A percentile compares a stretch with the other conserved stretches of the same genome.
Conservation (phyloP, 2,113 vertebrate species). For the Typhlomys cinereus region DNA sequence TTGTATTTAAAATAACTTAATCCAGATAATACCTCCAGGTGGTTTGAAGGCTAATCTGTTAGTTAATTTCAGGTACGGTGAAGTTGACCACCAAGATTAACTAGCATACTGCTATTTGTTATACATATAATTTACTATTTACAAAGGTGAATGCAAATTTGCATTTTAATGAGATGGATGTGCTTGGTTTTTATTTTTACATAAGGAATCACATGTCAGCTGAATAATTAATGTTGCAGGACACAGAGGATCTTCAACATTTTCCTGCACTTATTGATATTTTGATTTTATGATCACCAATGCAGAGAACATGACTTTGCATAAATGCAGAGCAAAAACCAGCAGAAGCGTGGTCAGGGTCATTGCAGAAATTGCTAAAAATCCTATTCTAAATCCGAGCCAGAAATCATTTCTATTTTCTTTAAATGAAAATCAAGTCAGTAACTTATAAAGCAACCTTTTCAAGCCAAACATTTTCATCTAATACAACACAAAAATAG, state of each 20-base stretch:
- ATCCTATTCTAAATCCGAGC: not conserved
- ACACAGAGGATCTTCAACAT: not conserved
- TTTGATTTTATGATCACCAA: not conserved
- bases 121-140: not conserved
- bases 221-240: too few species aligned
- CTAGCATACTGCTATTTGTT: too few species aligned
- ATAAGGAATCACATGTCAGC: too few species aligned
- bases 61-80: too few species aligned
- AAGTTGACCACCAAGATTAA: too few species aligned
- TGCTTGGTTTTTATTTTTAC: not conserved
- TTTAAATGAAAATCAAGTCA: not conserved
- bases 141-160: not conserved
- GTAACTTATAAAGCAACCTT: not conserved
- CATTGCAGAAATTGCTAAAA: not conserved
- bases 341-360: not conserved
- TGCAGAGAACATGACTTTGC: not conserved
- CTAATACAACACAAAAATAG: not conserved
- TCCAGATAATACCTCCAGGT: too few species aligned
- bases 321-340: not conserved
- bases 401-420: not conserved
- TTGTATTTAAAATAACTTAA: too few species aligned
- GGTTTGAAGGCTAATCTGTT: too few species aligned
- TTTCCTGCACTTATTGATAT: not conserved
- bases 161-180: not conserved
- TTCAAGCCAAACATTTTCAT: not conserved